Evolutionary conservation across 2,113 vertebrate genomes (phyloP).

Genomic region (Heptranchias perlo): DNA sequence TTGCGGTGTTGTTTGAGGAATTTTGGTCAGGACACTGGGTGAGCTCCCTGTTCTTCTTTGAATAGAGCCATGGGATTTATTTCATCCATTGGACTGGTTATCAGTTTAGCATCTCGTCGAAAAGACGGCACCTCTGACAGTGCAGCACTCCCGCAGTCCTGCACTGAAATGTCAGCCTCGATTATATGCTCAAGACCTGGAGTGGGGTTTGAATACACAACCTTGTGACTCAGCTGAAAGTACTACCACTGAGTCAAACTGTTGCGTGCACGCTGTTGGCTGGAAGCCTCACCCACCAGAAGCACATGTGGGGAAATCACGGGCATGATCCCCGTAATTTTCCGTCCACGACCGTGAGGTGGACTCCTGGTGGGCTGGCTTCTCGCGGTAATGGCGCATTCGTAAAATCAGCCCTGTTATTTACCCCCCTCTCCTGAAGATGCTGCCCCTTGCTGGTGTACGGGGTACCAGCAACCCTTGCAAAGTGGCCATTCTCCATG

Average conservation of each 20-base stretch:
- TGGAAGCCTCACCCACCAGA: not conserved
- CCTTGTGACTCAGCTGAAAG: not conserved
- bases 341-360: not conserved
- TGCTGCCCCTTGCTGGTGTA: not conserved
- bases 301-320: not conserved
- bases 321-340: not conserved
- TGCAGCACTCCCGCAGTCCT: not conserved
- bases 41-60: too few species aligned
- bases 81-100: not conserved
- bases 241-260: not conserved
- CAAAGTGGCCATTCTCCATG: not conserved
- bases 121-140: not conserved
- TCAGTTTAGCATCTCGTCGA: not conserved
- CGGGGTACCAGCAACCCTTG: not conserved
- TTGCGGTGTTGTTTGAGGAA: not conserved
- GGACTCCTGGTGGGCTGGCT: not conserved
- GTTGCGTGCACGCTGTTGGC: not conserved
- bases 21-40: not conserved
- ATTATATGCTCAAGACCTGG: not conserved
- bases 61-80: not conserved
- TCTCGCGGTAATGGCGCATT: not conserved
- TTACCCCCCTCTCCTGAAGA: not conserved
- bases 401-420: not conserved
- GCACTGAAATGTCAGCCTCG: not conserved
- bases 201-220: not conserved